Base-by-base conservation (phyloP, 1,140 invertebrate genomes). In the Macrotrachela quadricornifera region DNA sequence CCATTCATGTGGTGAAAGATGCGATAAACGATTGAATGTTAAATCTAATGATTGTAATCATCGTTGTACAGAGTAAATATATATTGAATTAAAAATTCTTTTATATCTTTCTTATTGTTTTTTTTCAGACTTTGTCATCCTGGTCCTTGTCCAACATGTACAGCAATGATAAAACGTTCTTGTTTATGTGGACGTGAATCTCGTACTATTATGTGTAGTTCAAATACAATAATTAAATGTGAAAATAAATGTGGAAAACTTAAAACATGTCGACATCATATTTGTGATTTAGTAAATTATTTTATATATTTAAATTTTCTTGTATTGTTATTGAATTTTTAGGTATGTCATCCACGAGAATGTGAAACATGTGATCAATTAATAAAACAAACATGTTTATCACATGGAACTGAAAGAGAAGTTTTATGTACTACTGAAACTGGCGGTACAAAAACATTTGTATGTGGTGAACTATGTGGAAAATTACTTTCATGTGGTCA, bases 81-180 rank as follows among this genome's bases (percentile, higher is more conserved):
- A 8, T 1, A 3, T 16, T 56, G 13, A 17, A 49, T 53, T 4
- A 4, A 2, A 8, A 30, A 30, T 4, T 30, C 8, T 43, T 46
- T 16, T 45, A 3, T 56, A 12, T 39, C 40, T 15, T 18, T 8
- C 12, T 30, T 8, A 36, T 30, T 55, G 6, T 51, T 37, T 51
- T 30, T 54, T 15, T 59, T 12, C 56, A 67, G 67, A 21, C 70
- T 85, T 0, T 95, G 90, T 65, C 90, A 96, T 68, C 86, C 90
- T 1, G 90, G 75, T 12, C 73, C 74, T 6, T 78, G 76, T 61
- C 84, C 86, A 10, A 78, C 80, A 1, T 88, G 84, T 64, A 72
- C 74, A 57, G 75, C 77, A 6, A 74, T 73, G 53, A 68, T 79
- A 37, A 72, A 60, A 14, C 69, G 69, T 60, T 57, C 58, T 10